Evolutionary conservation across 2,888 invertebrate genomes (phyloP).

Genomic region (Habroteleia sp.): DNA sequence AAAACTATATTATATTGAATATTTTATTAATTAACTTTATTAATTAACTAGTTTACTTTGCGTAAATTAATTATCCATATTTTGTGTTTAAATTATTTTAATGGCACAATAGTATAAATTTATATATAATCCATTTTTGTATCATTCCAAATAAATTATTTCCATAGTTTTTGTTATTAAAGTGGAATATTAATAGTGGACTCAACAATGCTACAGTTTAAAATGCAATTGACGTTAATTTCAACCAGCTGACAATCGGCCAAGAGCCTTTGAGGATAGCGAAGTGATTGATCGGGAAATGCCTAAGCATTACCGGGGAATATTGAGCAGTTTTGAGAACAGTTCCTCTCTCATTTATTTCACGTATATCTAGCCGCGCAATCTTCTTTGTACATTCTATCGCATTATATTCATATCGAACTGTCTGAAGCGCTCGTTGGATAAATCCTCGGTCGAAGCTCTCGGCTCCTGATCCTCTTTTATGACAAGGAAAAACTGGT

Average conservation of each 20-base stretch:
- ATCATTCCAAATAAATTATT: too few relatives aligned
- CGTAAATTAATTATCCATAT: too few relatives aligned
- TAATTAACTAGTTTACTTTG: too few relatives aligned
- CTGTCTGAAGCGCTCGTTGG: constrained; percentile 55
- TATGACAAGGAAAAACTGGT: constrained; percentile 62
- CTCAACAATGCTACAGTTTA: constrained; percentile 4
- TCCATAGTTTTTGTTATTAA: too few relatives aligned
- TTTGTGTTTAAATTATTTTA: too few relatives aligned
- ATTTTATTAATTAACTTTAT: too few relatives aligned
- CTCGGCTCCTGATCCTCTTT: constrained; percentile 59
- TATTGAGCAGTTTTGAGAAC: constrained; percentile 32
- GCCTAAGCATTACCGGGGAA: constrained; percentile 13
- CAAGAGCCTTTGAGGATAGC: constrained; percentile 7
- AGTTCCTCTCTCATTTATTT: constrained; percentile 49
- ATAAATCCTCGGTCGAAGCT: constrained; percentile 53
- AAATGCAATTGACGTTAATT: constrained; percentile 35
- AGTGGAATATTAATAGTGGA: constrained; percentile 8
- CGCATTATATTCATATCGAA: constrained; percentile 62
- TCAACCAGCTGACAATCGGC: constrained; percentile 18
- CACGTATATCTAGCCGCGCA: constrained; percentile 37
- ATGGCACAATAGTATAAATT: too few relatives aligned
- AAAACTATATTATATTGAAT: too few relatives aligned
- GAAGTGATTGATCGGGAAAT: constrained; percentile 40
- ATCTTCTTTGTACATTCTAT: constrained; percentile 59
- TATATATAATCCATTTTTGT: too few relatives aligned